phyloP scores from a whole-genome alignment of 2,888 invertebrate genomes.

The Adelphocoris suturalis region DNA sequence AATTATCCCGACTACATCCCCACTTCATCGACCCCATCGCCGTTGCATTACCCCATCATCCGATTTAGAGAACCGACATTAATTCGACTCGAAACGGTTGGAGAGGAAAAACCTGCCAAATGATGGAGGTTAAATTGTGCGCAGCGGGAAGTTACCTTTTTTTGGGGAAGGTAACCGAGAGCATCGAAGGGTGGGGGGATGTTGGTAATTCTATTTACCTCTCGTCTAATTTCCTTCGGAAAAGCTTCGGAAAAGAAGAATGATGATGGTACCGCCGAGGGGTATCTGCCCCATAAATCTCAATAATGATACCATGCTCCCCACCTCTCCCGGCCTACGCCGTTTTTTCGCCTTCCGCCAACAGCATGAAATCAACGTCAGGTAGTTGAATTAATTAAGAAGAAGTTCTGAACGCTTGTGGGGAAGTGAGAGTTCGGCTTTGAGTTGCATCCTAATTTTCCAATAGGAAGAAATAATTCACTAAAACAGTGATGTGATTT shows the following conservation, averaged over 20 bases:
- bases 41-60: background rate
- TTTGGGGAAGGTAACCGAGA: background rate
- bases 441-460: background rate
- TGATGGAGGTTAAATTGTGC: background rate
- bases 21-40: no score
- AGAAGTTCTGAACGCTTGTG: background rate
- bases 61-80: background rate
- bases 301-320: constrained; percentile 4
- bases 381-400: constrained; percentile 39
- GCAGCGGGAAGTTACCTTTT: constrained; percentile 1
- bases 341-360: background rate
- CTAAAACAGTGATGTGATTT: background rate
- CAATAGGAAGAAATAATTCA: background rate
- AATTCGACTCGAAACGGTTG: constrained; percentile 31
- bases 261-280: background rate
- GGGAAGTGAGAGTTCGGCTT: background rate
- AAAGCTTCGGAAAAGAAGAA: constrained; percentile 31
- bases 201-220: constrained; percentile 20
- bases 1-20: no score
- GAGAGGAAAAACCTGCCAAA: constrained; percentile 37
- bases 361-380: constrained; percentile 39
- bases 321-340: background rate
- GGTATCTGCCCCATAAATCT: background rate
- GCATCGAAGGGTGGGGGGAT: background rate
- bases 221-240: constrained; percentile 24